Base-by-base conservation (phyloP, 1,140 invertebrate genomes). In the Elymnias hypermnestra region DNA sequence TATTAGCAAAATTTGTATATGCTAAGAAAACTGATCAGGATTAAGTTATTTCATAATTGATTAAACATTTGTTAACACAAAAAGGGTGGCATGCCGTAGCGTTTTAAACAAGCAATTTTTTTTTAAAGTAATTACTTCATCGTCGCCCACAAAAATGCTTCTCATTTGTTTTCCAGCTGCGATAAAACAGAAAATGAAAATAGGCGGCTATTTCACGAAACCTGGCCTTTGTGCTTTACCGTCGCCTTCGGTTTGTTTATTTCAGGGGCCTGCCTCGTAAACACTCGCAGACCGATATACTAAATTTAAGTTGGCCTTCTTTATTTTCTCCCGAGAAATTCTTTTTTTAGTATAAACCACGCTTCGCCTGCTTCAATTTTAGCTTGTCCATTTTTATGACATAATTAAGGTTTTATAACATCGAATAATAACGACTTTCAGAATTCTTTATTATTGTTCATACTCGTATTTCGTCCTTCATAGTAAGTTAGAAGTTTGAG, bases 211-310 rank as follows among this genome's bases (percentile, higher is more conserved):
- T 71, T 81, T 70, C 60, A 57, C 49, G 63, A 57, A 71, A 66
- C 63, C 62, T 67, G 63, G 66, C 68, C 63, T 77, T 77, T 73
- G 68, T 71, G 56, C 64, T 70, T 67, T 65, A 72, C 63, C 68
- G 65, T 71, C 63, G 69, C 64, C 70, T 72, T 73, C 58, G 73
- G 74, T 76, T 77, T 76, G 70, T 83, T 83, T 78, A 82, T 82
- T 76, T 79, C 69, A 58, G 53, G 68, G 56, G 66, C 55, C 59
- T 69, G 70, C 49, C 72, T 82, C 75, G 69, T 82, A 81, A 82
- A 82, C 76, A 77, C 65, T 79, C 63, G 50, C 68, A 81, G 64
- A 61, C 67, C 71, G 70, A 78, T 74, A 74, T 57, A 72, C 73
- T 72, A 72, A 76, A 76, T 72, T 76, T 72, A 71, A 77, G 72